Base-by-base conservation (phyloP, 2,113 vertebrate species). In the Gobio gobio region DNA sequence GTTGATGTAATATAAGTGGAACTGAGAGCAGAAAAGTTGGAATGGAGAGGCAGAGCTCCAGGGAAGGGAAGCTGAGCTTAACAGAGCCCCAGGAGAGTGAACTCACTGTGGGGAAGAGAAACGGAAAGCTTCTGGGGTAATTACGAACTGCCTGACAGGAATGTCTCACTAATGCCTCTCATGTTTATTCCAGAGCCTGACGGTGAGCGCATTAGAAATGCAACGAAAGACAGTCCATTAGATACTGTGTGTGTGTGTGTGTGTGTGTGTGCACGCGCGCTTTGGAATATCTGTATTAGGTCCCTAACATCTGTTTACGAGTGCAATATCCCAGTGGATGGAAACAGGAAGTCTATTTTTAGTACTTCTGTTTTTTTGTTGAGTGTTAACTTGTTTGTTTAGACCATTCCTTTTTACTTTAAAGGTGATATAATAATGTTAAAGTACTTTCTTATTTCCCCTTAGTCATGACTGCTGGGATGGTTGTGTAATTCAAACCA, bases 81-180 rank as follows among this genome's bases (percentile, higher is more conserved):
- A 43, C 29, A 18, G 79, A 81, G 26, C 45, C 79, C 61, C 54
- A 18, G 8, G 81, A 72, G 79, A 82, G 47, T 54, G 47, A 54
- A 45, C 78, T 63, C 58, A 79, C 36, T 12, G n/a, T 36, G 79
- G 63, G 79, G 45, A 68, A 51, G 61, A 72, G 49, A 72, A 56
- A 54, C 26, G 2, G 49, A 73, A 83, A 83, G 20, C 66, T 58
- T 87, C 87, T 87, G 87, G 87, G 87, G 89, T 92, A 92, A 93
- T 93, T 91, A 91, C 91, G 85, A 92, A 89, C 91, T 91, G 91
- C 87, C 87, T 86, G 90, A 90, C 89, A 90, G 89, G 87, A 88
- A 63, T 56, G 64, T 89, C 75, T 84, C 85, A 79, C 73, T 93
- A 93, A 93, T 92, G 91, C 88, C 76, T 86, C 51, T 66, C 5